Evolutionary conservation across 2,888 invertebrate genomes (phyloP).

Genomic region (Scaptomyza flava): DNA sequence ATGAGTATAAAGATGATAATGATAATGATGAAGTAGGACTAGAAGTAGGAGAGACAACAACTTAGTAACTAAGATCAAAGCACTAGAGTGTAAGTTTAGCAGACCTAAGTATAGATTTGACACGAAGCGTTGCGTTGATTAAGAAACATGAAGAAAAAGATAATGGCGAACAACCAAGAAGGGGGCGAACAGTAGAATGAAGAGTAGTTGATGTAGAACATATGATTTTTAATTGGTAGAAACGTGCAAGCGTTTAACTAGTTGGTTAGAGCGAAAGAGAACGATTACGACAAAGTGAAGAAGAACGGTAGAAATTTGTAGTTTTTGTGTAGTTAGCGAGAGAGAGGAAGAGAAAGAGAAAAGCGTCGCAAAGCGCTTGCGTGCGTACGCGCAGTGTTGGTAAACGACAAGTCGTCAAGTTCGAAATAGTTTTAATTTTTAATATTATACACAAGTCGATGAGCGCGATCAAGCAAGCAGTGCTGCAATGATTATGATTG

Average conservation of each 20-base stretch:
- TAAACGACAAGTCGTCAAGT: slow-evolving; percentile 48
- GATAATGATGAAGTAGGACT: slow-evolving; percentile 32
- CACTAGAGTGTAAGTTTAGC: slow-evolving; percentile 66
- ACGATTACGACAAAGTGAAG: slow-evolving; percentile 9
- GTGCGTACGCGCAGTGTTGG: slow-evolving; percentile 41
- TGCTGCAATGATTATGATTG: slow-evolving; percentile 12
- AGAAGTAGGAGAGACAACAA: slow-evolving; percentile 48
- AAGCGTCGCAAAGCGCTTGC: slow-evolving; percentile 7
- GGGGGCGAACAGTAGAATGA: slow-evolving; percentile 16
- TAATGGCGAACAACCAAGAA: neutral
- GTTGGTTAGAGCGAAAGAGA: slow-evolving; percentile 42
- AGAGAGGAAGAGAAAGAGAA: neutral
- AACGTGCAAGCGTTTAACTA: slow-evolving; percentile 26
- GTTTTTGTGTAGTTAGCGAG: slow-evolving; percentile 66
- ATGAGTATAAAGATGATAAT: slow-evolving; percentile 18
- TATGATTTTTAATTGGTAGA: slow-evolving; percentile 66
- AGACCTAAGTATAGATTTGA: slow-evolving; percentile 57
- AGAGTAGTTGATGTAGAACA: slow-evolving; percentile 44
- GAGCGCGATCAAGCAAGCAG: slow-evolving; percentile 6
- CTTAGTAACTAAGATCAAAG: slow-evolving; percentile 68
- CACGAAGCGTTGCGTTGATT: slow-evolving; percentile 42
- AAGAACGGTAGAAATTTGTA: slow-evolving; percentile 49
- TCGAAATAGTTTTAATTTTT: slow-evolving; percentile 54
- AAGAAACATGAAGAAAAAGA: slow-evolving; percentile 5
- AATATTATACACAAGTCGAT: slow-evolving; percentile 13